Conservation (phyloP, 1,140 invertebrate genomes). For the Conus betulinus region DNA sequence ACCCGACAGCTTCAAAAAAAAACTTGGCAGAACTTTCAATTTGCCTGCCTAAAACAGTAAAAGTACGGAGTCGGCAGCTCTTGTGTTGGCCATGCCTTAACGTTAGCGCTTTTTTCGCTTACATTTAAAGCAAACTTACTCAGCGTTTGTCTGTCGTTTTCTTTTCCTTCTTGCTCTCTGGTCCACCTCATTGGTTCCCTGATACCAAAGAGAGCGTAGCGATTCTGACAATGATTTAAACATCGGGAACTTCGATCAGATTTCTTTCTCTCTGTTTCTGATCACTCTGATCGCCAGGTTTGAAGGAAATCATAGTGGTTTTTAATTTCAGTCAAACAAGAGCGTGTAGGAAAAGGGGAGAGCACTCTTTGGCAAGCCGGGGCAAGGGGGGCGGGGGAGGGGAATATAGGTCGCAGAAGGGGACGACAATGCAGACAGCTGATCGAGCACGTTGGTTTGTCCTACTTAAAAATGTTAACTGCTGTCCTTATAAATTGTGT, state of each 20-base stretch:
- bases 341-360: not conserved
- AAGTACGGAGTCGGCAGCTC: too few species aligned
- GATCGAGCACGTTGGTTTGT: too few species aligned
- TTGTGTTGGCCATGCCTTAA: too few species aligned
- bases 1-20: too few species aligned
- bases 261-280: not conserved
- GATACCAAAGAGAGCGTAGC: slow-evolving; percentile 29
- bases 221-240: slow-evolving; percentile 33
- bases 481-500: too few species aligned
- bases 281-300: not conserved
- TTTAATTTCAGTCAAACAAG: not conserved
- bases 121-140: not conserved
- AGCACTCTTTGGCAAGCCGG: not conserved
- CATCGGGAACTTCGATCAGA: slow-evolving; percentile 29
- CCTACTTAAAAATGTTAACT: too few species aligned
- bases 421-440: too few species aligned
- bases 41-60: not conserved
- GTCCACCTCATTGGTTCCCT: not conserved
- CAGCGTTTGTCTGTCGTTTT: slow-evolving; percentile 13
- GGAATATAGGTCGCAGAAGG: too few species aligned
- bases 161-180: slow-evolving; percentile 24
- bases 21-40: not conserved
- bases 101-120: too few species aligned
- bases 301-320: not conserved
- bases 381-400: not conserved